Percentiles rank a stretch among this genome's conserved stretches.
These are phyloP conservation scores for Mormyrus lacerda DNA, from an alignment of 2,113 vertebrate species.

Conservation along the genomic window DNA sequence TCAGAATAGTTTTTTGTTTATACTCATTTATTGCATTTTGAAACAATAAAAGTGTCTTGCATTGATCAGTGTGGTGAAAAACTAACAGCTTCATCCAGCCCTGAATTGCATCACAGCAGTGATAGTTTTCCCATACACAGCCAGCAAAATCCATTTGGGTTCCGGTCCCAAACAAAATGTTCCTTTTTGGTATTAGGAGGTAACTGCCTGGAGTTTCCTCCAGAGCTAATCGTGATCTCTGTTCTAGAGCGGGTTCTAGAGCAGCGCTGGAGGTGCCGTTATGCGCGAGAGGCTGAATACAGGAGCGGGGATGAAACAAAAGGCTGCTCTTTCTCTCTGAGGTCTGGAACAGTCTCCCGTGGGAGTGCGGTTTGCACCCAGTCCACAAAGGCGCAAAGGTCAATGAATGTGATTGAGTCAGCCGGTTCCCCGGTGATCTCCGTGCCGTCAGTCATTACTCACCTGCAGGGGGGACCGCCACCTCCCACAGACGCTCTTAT, in stretches of 20 bases:
- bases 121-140: not conserved
- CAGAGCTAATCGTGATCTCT: not conserved
- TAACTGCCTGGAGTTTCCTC: not conserved
- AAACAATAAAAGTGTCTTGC: not conserved
- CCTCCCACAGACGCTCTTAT: not conserved
- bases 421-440: not conserved
- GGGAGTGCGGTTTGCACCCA: not conserved
- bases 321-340: not conserved
- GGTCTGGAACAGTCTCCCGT: not conserved
- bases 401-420: not conserved
- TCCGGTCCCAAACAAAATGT: not conserved
- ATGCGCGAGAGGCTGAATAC: not conserved
- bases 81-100: not conserved
- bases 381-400: not conserved
- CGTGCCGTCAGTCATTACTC: not conserved
- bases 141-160: not conserved
- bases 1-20: not conserved
- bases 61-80: not conserved
- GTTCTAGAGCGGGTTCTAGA: not conserved
- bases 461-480: not conserved
- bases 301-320: not conserved
- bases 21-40: not conserved
- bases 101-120: not conserved
- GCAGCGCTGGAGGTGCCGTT: not conserved
- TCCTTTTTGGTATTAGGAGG: not conserved